Evolutionary conservation across 2,888 invertebrate genomes (phyloP), one percentile per base, ranked within the genome.

Genomic region (Caenorhabditis uteleia): DNA sequence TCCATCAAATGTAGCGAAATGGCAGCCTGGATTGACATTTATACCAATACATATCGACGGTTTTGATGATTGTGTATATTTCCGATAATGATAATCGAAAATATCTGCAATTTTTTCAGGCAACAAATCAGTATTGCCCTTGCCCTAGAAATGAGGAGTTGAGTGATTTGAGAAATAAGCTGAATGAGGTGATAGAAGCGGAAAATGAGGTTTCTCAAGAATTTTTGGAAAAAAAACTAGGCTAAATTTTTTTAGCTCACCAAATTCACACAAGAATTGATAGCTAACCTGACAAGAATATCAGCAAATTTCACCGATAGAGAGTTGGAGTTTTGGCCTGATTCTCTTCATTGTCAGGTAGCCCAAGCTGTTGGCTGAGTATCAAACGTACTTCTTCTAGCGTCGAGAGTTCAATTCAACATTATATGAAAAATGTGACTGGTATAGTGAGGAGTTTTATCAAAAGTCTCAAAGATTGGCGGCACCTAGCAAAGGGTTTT

Each of bases 401-500:
- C 40, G 61, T 31, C 50, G 46, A 36, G 45, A 49, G 6, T 61
- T 61, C 50, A 61, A 55, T 25, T 16, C 34, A n/a, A 61, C 61
- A 1, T 36, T 61, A 29, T 61, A 61, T 43, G 20, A 25, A 3
- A 54, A 50, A 16, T 36, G 49, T 39, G 54, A 54, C 23, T 61
- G 60, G 60, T 61, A 61, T 36, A 61, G 55, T n/a, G 49, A 55
- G 49, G 27, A 49, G 10, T 21, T 61, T 12, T 61, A 54, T 40
- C 33, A 34, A 16, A 16, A 55, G 21, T 40, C 43, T 20, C 54
- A 61, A 36, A 34, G 31, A 0, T 23, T 25, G 20, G 45, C 45
- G 16, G 54, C 54, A 7, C 55, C 60, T 10, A 39, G 43, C 14
- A 54, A 55, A 29, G 54, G 60, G 34, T 61, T 61, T 25, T n/a